Evolutionary conservation across 2,888 invertebrate species (phyloP).

Genomic region (Odiellus spinosus): DNA sequence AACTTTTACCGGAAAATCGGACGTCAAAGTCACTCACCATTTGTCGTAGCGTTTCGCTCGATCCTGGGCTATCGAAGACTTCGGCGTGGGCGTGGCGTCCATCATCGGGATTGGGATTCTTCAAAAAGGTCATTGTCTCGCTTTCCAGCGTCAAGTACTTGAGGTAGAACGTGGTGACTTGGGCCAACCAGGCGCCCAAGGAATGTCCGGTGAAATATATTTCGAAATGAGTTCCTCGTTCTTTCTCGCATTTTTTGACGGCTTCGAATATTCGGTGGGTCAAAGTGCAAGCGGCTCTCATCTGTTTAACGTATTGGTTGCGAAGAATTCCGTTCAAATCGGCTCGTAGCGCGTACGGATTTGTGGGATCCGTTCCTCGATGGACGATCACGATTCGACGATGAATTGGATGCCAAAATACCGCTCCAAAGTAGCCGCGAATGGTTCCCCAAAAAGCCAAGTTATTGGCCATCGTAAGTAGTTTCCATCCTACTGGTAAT

Average conservation of each 20-base stretch:
- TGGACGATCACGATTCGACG: slow-evolving; percentile 1
- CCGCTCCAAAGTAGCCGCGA: background rate
- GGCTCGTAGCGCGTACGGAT: background rate
- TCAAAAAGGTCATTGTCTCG: too few relatives aligned
- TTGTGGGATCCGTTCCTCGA: background rate
- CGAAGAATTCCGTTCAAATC: background rate
- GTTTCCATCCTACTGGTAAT: too few relatives aligned
- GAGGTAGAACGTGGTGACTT: background rate
- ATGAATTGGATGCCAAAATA: background rate
- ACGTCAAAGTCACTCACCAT: background rate
- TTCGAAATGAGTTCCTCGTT: background rate
- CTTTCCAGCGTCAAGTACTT: background rate
- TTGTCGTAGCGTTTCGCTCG: background rate
- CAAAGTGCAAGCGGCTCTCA: slow-evolving; percentile 3
- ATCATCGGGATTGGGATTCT: background rate
- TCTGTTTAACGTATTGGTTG: slow-evolving; percentile 1
- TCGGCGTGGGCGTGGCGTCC: background rate
- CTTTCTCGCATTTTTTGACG: background rate
- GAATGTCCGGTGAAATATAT: slow-evolving; percentile 3
- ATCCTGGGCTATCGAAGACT: slow-evolving; percentile 1
- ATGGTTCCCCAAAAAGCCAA: too few relatives aligned
- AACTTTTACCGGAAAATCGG: too few relatives aligned
- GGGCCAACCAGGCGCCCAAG: background rate
- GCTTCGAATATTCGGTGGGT: background rate
- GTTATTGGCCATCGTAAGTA: too few relatives aligned